A percentile compares a stretch with the other conserved stretches of the same genome.
Evolutionary conservation across 2,113 vertebrate species (phyloP).

Genomic region (Sander vitreus): DNA sequence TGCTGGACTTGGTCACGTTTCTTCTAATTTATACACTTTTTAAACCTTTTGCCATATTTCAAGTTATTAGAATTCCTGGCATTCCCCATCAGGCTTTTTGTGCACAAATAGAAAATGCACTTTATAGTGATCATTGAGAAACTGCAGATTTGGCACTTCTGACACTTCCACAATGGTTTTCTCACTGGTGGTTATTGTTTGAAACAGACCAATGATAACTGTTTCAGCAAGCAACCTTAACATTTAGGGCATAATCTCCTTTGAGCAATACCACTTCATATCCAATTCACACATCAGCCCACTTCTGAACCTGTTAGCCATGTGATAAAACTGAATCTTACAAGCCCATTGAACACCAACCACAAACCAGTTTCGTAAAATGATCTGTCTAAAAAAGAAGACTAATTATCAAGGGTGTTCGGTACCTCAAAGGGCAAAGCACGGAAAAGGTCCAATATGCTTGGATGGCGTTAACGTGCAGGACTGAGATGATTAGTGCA

Average conservation of each 20-base stretch:
- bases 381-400: constrained; percentile 10
- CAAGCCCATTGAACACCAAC: not conserved
- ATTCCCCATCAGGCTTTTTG: too few relatives aligned
- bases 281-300: constrained; percentile 4
- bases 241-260: not conserved
- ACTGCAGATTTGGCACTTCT: not conserved
- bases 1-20: too few relatives aligned
- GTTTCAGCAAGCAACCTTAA: not conserved
- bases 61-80: not conserved
- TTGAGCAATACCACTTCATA: not conserved
- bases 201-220: not conserved
- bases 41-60: not conserved
- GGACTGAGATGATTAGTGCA: constrained; percentile 12
- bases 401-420: constrained; percentile 30
- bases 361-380: not conserved
- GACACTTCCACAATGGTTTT: not conserved
- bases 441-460: constrained; percentile 24
- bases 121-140: not conserved
- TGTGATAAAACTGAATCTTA: not conserved
- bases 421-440: constrained; percentile 9
- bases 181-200: not conserved
- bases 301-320: not conserved
- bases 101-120: not conserved
- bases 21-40: not conserved
- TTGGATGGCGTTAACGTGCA: constrained; percentile 54